These are phyloP conservation scores for Tangara arthus DNA, from an alignment of 2,797 vertebrate species.

Conservation along the genomic window DNA sequence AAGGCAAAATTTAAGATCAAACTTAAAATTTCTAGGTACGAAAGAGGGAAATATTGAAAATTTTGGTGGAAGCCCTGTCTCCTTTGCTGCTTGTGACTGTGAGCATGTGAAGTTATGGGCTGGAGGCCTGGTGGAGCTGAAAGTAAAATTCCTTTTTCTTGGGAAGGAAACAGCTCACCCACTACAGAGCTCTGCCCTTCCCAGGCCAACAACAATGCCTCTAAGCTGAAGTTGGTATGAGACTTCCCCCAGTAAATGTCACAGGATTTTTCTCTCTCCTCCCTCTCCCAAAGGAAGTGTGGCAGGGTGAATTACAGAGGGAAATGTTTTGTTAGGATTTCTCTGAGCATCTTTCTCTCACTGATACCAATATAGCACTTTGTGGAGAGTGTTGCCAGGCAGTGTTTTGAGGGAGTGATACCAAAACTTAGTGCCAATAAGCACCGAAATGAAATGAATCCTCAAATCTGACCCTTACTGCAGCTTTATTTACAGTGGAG, in stretches of 20 bases:
- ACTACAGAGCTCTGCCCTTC: background rate
- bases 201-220: background rate
- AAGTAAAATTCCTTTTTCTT: background rate
- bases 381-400: background rate
- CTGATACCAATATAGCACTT: background rate
- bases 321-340: background rate
- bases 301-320: background rate
- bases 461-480: background rate
- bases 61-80: background rate
- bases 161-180: background rate
- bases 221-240: background rate
- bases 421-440: background rate
- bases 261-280: background rate
- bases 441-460: background rate
- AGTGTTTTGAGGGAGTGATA: background rate
- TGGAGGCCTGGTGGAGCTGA: background rate
- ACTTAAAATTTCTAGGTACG: background rate
- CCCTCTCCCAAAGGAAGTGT: background rate
- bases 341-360: background rate
- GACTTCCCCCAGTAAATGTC: background rate
- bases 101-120: background rate
- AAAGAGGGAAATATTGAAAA: background rate
- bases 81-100: background rate
- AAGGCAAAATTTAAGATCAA: background rate
- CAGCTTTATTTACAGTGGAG: background rate